Conservation (phyloP, 2,113 vertebrate genomes). For the Bolborhynchus lineola region DNA sequence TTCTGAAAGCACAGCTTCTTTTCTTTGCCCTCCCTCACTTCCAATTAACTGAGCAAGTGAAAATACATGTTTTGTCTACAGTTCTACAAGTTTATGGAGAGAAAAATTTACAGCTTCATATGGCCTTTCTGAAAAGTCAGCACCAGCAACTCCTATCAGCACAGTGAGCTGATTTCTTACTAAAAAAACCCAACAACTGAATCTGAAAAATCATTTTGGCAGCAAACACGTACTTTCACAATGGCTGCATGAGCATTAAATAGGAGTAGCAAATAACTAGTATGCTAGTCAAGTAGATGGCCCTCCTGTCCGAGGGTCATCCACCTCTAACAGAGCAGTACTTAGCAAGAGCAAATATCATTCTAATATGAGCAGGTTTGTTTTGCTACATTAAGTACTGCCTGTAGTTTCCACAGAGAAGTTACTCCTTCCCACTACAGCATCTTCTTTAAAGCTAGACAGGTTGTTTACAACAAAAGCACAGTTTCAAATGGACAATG, state of each 20-base stretch:
- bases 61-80: not conserved
- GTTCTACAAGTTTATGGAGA: not conserved
- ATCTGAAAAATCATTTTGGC: not conserved
- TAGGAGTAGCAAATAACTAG: not conserved
- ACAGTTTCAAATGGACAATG: not conserved
- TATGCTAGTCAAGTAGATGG: not conserved
- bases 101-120: not conserved
- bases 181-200: not conserved
- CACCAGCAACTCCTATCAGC: not conserved
- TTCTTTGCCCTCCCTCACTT: not conserved
- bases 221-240: not conserved
- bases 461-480: not conserved
- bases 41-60: not conserved
- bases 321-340: not conserved
- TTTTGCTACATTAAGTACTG: not conserved
- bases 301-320: not conserved
- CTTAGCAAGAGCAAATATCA: not conserved
- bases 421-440: not conserved
- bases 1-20: not conserved
- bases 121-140: not conserved
- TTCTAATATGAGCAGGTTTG: not conserved
- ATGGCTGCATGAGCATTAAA: not conserved
- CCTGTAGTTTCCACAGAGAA: not conserved
- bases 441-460: not conserved
- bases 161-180: not conserved